These are phyloP conservation scores for Choristoneura fumiferana DNA, from an alignment of 1,140 invertebrate genomes.

Conservation along the genomic window DNA sequence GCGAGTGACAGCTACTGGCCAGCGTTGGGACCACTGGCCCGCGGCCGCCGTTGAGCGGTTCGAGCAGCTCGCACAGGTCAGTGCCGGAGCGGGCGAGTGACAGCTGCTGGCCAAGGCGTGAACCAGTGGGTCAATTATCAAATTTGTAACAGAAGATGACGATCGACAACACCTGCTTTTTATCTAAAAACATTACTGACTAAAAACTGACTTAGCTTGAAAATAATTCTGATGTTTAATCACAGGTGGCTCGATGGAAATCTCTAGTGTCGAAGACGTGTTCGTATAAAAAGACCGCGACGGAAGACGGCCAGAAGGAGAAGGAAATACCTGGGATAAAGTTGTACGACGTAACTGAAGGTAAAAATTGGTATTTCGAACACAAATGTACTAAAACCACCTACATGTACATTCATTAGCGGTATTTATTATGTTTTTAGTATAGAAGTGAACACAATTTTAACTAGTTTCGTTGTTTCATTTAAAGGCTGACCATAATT, in stretches of 20 bases:
- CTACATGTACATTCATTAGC: too few species aligned
- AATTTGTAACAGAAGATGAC: too few species aligned
- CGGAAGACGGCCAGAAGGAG: constrained; percentile 74
- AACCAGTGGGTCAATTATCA: too few species aligned
- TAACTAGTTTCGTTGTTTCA: too few species aligned
- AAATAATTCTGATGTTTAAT: background rate
- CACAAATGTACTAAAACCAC: too few species aligned
- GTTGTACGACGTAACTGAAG: constrained; percentile 78
- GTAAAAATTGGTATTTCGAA: too few species aligned
- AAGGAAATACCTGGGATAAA: constrained; percentile 83
- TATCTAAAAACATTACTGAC: too few species aligned
- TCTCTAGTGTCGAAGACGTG: constrained; percentile 83
- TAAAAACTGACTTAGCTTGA: background rate
- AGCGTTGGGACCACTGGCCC: constrained; percentile 78
- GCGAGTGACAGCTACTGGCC: constrained; percentile 23
- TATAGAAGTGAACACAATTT: too few species aligned
- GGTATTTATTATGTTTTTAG: too few species aligned
- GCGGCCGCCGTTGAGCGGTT: constrained; percentile 84
- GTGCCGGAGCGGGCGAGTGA: background rate
- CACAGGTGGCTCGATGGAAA: constrained; percentile 67
- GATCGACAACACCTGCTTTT: too few species aligned
- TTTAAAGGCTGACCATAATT: too few species aligned
- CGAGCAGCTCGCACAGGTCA: constrained; percentile 83
- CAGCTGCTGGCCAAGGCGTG: constrained; percentile 17
- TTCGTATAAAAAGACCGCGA: constrained; percentile 80